phyloP scores from a whole-genome alignment of 2,113 vertebrate species.

The Tragelaphus buxtoni region DNA sequence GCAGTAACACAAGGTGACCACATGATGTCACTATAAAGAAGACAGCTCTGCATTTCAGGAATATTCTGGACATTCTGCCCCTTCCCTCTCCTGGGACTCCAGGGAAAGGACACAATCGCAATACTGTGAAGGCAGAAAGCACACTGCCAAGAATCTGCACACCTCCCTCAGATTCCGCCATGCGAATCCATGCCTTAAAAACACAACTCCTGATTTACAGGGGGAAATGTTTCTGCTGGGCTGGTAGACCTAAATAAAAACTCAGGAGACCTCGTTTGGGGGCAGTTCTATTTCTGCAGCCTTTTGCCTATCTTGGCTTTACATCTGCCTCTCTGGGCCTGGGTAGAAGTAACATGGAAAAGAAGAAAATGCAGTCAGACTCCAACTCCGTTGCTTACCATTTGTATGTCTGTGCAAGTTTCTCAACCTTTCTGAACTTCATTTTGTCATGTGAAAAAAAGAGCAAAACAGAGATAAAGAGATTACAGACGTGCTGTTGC shows the following conservation, averaged over 20 bases:
- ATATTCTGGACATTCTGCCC: background rate
- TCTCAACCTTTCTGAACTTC: background rate
- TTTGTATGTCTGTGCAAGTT: background rate
- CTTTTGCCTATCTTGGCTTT: background rate
- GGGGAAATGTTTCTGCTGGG: background rate
- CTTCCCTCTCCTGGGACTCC: background rate
- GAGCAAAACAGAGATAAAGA: background rate
- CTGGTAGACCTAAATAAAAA: background rate
- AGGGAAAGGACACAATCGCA: background rate
- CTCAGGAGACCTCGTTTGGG: background rate
- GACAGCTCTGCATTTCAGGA: background rate
- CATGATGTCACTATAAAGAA: constrained; percentile 61
- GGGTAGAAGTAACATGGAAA: background rate
- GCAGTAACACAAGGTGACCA: background rate
- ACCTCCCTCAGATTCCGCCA: background rate
- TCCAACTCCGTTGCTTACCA: background rate
- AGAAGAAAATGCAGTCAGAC: background rate
- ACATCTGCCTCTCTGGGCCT: background rate
- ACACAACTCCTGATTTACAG: background rate
- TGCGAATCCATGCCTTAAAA: background rate
- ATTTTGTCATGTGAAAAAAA: background rate
- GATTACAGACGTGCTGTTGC: background rate
- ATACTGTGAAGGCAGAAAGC: background rate
- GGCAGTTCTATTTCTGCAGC: background rate
- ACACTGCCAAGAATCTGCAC: background rate